phyloP scores from a whole-genome alignment of 23 tunicate species.

The Ciona savignyi region DNA sequence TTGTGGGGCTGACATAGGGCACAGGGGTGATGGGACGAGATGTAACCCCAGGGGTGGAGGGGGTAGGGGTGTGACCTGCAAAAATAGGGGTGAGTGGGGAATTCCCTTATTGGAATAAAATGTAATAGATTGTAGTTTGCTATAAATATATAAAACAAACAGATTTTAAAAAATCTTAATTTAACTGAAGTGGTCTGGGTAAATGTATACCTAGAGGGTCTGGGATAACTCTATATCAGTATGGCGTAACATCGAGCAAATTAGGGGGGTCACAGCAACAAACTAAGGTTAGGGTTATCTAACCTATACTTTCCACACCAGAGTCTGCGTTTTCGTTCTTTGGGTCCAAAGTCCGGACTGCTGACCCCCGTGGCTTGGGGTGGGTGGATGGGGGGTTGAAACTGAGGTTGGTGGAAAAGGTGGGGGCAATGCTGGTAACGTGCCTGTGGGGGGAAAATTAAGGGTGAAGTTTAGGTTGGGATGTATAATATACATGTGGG shows the following conservation, averaged over 20 bases:
- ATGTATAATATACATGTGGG: too few relatives aligned
- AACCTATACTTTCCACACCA: conserved; percentile 94
- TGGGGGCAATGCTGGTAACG: conserved; percentile 1
- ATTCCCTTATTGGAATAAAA: too few relatives aligned
- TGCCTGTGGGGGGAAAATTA: conserved; percentile 1
- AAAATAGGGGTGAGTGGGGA: neutral
- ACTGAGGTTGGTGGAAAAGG: conserved; percentile 16
- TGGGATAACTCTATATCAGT: too few relatives aligned
- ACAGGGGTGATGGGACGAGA: conserved; percentile 53
- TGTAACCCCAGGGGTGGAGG: conserved; percentile 66
- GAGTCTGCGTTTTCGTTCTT: conserved; percentile 83
- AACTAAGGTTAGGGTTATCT: neutral
- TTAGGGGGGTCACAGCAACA: neutral
- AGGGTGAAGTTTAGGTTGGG: neutral
- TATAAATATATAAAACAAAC: too few relatives aligned
- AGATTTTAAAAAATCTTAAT: too few relatives aligned
- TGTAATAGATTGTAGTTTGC: too few relatives aligned
- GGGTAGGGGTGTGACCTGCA: conserved; percentile 91
- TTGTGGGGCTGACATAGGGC: conserved; percentile 26
- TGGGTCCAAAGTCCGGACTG: neutral
- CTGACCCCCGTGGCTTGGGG: conserved; percentile 8
- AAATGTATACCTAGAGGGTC: too few relatives aligned
- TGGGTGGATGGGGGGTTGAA: conserved; percentile 5
- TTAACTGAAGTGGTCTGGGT: too few relatives aligned
- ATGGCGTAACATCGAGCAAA: too few relatives aligned